Evolutionary conservation across 2,797 vertebrate genomes (phyloP).

Genomic region (Dromococcyx pavoninus): DNA sequence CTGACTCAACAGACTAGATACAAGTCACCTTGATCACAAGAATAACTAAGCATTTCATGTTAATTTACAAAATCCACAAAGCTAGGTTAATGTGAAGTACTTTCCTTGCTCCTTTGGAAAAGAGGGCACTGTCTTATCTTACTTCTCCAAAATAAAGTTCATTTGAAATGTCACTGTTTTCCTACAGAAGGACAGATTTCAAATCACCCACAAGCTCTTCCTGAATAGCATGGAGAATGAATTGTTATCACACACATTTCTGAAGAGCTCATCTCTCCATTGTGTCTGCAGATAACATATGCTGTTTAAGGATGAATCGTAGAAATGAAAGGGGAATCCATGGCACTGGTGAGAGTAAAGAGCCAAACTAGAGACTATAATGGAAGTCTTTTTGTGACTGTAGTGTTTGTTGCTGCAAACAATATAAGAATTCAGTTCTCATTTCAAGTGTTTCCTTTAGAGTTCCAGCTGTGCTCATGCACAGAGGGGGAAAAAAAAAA

Average conservation of each 20-base stretch:
- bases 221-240: neutral
- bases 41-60: neutral
- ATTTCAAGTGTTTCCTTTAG: constrained; percentile 5
- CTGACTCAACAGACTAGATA: neutral
- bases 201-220: neutral
- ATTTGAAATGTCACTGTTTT: neutral
- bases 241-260: neutral
- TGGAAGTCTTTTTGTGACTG: constrained; percentile 1
- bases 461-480: neutral
- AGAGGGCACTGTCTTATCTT: neutral
- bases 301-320: neutral
- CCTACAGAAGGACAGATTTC: neutral
- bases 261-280: neutral
- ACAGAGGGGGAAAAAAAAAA: neutral
- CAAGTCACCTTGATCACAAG: neutral
- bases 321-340: neutral
- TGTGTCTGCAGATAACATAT: neutral
- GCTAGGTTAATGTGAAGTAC: neutral
- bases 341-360: neutral
- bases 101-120: neutral
- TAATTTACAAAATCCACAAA: neutral
- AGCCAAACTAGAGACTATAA: neutral
- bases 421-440: neutral
- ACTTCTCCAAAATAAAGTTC: neutral
- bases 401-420: constrained; percentile 25